phyloP scores from a whole-genome alignment of 2,888 invertebrate genomes.

The Stenodera caucasica region DNA sequence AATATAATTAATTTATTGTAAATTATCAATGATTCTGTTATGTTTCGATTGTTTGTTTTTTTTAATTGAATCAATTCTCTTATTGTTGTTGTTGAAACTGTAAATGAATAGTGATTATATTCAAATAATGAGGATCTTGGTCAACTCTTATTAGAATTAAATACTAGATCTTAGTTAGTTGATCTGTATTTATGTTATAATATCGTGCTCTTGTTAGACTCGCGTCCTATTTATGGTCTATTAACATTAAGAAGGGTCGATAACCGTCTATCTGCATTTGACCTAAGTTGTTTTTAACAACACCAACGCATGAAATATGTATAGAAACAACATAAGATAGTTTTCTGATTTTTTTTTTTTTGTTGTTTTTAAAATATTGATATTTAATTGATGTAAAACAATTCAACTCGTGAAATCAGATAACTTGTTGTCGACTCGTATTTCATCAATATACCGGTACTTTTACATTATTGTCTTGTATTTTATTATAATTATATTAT shows the following conservation, averaged over 20 bases:
- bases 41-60: too few species aligned
- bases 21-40: too few species aligned
- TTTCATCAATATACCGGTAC: not conserved
- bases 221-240: conserved; percentile 29
- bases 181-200: not conserved
- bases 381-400: not conserved
- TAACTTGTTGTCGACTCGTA: not conserved
- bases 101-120: too few species aligned
- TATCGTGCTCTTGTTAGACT: conserved; percentile 10
- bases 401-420: not conserved
- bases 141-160: not conserved
- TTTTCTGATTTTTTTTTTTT: not conserved
- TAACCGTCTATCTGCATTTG: conserved; percentile 24
- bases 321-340: not conserved
- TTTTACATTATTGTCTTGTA: not conserved
- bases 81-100: too few species aligned
- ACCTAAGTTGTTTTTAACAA: conserved; percentile 8
- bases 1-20: too few species aligned
- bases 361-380: too few species aligned
- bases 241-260: conserved; percentile 27
- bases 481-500: too few species aligned
- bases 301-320: conserved; percentile 2
- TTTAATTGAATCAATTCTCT: too few species aligned
- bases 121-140: not conserved
- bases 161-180: not conserved